phyloP scores from a whole-genome alignment of 2,113 vertebrate genomes.

The Ibidorhyncha struthersii region DNA sequence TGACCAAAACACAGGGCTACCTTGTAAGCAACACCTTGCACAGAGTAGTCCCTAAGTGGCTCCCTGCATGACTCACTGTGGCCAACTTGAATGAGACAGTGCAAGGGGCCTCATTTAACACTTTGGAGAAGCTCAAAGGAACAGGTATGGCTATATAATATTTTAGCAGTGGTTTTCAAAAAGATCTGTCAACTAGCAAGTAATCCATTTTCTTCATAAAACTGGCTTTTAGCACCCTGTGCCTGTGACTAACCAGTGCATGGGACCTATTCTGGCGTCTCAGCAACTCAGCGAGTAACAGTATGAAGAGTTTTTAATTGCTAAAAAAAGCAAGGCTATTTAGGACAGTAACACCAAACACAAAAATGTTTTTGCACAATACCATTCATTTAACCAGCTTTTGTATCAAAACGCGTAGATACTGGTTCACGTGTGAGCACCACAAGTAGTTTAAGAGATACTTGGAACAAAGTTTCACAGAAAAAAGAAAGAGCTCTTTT shows the following conservation, averaged over 20 bases:
- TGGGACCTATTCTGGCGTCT: not conserved
- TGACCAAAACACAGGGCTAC: not conserved
- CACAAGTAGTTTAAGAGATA: not conserved
- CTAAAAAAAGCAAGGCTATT: not conserved
- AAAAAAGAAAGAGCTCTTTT: constrained; percentile 12
- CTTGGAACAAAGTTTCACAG: constrained; percentile 2
- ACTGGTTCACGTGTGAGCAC: not conserved
- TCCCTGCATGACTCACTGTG: not conserved
- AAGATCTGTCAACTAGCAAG: not conserved
- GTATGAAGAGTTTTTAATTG: not conserved
- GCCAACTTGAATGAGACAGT: not conserved
- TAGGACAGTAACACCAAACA: not conserved
- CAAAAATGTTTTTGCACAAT: not conserved
- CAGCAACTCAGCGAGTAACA: not conserved
- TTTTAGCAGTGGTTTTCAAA: not conserved
- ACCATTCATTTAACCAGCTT: not conserved
- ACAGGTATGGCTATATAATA: not conserved
- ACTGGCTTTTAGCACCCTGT: not conserved
- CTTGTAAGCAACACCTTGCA: not conserved
- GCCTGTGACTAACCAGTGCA: not conserved
- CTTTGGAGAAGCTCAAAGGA: not conserved
- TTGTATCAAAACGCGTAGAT: not conserved
- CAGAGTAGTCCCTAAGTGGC: not conserved
- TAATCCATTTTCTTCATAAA: not conserved
- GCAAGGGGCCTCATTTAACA: not conserved